Conservation (phyloP, 2,797 vertebrate species). For the Enteromius paludinosus region DNA sequence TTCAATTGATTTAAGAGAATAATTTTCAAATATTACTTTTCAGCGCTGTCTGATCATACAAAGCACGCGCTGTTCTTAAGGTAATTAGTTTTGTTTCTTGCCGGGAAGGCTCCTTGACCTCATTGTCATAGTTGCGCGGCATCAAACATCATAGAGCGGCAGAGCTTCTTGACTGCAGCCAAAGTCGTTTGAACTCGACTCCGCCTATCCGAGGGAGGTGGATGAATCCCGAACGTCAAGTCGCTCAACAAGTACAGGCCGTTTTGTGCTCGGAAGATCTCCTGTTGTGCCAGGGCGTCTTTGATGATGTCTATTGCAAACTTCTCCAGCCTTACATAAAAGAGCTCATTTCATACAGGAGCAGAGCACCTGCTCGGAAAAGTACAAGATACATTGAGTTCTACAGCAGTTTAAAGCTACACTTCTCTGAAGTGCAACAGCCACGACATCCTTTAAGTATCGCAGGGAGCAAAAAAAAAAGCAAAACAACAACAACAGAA, state of each 20-base stretch:
- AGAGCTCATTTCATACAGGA: slow-evolving; percentile 47
- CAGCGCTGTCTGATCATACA: slow-evolving; percentile 18
- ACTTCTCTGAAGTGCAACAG: slow-evolving; percentile 37
- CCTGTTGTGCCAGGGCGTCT: slow-evolving; percentile 66
- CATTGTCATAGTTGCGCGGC: slow-evolving; percentile 30
- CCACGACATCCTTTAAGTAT: slow-evolving; percentile 37
- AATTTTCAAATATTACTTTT: slow-evolving; percentile 48
- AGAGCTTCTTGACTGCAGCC: slow-evolving; percentile 7
- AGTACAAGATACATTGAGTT: slow-evolving; percentile 39
- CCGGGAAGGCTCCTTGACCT: slow-evolving; percentile 29
- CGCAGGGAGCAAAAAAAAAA: background rate
- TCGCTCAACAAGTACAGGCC: slow-evolving; percentile 74
- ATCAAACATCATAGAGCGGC: slow-evolving; percentile 11
- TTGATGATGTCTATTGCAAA: slow-evolving; percentile 74
- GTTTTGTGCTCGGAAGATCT: slow-evolving; percentile 75
- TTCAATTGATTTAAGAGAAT: slow-evolving; percentile 40
- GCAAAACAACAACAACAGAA: slow-evolving; percentile 6
- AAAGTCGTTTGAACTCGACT: slow-evolving; percentile 42
- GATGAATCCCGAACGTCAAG: slow-evolving; percentile 71
- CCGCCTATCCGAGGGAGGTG: slow-evolving; percentile 65
- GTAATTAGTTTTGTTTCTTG: slow-evolving; percentile 40
- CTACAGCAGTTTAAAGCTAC: slow-evolving; percentile 31
- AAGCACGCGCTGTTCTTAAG: background rate
- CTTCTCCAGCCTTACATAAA: slow-evolving; percentile 60
- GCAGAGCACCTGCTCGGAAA: slow-evolving; percentile 34